A percentile compares a stretch with the other conserved stretches of the same genome.
Evolutionary conservation across 2,113 vertebrate species (phyloP).

Genomic region (Dinomys branickii): DNA sequence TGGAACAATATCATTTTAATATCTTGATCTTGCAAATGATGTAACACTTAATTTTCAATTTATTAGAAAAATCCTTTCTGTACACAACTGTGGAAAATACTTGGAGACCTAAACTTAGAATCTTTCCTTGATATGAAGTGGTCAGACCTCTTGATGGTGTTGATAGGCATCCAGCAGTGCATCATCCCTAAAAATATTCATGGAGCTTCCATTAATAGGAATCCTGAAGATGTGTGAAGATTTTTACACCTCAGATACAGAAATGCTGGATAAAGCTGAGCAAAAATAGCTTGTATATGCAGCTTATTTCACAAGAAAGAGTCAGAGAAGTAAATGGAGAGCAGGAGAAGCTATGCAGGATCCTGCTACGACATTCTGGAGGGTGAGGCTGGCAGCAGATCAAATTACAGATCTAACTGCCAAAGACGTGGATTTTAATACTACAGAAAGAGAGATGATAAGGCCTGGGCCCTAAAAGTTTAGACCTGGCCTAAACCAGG

Average conservation of each 20-base stretch:
- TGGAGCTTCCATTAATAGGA: background rate
- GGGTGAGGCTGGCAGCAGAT: background rate
- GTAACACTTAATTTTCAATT: background rate
- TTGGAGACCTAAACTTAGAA: background rate
- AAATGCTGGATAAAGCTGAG: background rate
- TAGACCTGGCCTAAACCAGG: background rate
- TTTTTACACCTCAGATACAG: background rate
- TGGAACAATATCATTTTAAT: background rate
- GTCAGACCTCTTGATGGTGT: no score
- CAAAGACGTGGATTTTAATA: background rate
- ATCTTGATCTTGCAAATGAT: slow-evolving; percentile 3
- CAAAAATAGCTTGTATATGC: background rate
- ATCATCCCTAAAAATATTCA: background rate
- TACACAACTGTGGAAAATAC: background rate
- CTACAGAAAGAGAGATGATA: background rate
- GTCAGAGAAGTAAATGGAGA: background rate
- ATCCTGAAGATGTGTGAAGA: background rate
- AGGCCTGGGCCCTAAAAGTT: background rate
- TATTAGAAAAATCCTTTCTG: background rate
- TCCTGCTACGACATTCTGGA: background rate
- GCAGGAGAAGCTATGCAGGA: background rate
- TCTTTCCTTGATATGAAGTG: background rate
- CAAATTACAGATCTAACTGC: background rate
- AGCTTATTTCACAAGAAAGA: background rate
- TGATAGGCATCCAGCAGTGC: background rate